phyloP scores from a whole-genome alignment of 2,888 invertebrate species.

The Andrena praecox region DNA sequence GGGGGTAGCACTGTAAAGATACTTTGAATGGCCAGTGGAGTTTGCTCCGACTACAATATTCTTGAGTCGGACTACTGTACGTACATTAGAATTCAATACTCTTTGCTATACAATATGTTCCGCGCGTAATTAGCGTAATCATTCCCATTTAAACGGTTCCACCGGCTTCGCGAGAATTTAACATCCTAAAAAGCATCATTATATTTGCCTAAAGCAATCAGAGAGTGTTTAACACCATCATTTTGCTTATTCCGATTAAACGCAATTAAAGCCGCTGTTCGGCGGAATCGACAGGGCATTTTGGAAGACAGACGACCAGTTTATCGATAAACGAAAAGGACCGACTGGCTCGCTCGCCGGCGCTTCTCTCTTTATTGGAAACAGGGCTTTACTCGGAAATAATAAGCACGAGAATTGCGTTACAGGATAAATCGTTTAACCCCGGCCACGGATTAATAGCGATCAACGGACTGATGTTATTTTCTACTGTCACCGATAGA shows the following conservation, averaged over 20 bases:
- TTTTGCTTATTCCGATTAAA: not conserved
- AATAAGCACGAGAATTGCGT: slow-evolving; percentile 38
- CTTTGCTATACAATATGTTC: no score
- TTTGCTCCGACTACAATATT: no score
- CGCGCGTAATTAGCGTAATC: no score
- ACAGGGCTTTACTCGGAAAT: slow-evolving; percentile 18
- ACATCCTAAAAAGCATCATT: not conserved
- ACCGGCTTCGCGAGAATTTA: no score
- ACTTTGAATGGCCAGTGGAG: no score
- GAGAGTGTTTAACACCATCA: not conserved
- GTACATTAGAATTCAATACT: no score
- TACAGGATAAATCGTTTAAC: slow-evolving; percentile 43
- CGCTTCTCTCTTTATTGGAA: slow-evolving; percentile 13
- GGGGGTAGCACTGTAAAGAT: not conserved
- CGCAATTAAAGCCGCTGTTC: not conserved
- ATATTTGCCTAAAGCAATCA: not conserved
- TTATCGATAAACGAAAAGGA: slow-evolving; percentile 13
- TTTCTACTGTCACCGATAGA: slow-evolving; percentile 24
- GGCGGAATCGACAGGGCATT: slow-evolving; percentile 7
- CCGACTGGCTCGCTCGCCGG: not conserved
- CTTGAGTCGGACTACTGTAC: no score
- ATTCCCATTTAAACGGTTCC: no score
- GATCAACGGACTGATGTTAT: slow-evolving; percentile 33
- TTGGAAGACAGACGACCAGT: slow-evolving; percentile 18
- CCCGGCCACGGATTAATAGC: slow-evolving; percentile 34